phyloP scores from a whole-genome alignment of 2,797 vertebrate genomes.

The Sebastes oblongus region DNA sequence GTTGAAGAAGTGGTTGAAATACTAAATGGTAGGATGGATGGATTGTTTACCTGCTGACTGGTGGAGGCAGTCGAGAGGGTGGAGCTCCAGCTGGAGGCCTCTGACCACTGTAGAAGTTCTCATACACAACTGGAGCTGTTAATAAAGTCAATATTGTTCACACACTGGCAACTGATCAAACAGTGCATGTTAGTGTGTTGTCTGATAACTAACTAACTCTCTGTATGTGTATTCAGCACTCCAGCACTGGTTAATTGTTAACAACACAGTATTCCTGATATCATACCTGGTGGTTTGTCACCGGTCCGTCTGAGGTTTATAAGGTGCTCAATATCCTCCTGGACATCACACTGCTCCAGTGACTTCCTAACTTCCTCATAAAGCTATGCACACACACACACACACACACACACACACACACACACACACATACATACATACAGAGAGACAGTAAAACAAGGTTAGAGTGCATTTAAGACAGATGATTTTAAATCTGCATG shows the following conservation, averaged over 20 bases:
- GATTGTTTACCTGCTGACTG: constrained; percentile 63
- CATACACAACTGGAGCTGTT: constrained; percentile 87
- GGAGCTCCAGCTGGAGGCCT: constrained; percentile 57
- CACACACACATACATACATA: constrained; percentile 1
- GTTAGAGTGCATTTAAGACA: background rate
- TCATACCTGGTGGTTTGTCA: constrained; percentile 88
- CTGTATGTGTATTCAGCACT: background rate
- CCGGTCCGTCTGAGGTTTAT: constrained; percentile 88
- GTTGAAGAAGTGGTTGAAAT: background rate
- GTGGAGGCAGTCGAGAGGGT: constrained; percentile 40
- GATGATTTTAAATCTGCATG: background rate
- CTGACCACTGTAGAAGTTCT: constrained; percentile 92
- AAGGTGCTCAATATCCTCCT: constrained; percentile 92
- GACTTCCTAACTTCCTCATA: constrained; percentile 93
- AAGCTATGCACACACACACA: constrained; percentile 76
- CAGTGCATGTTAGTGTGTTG: background rate
- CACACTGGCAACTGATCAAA: background rate
- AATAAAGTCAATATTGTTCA: background rate
- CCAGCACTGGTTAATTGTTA: background rate
- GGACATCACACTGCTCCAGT: constrained; percentile 90
- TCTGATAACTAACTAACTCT: background rate
- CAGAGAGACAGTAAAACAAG: background rate
- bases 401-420: constrained; percentile 4
- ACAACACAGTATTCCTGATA: background rate
- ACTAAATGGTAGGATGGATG: background rate